A percentile compares a stretch with the other conserved stretches of the same genome.
Conservation (phyloP, 35 echinoderm and acorn worm genomes). For the Eucidaris tribuloides region DNA sequence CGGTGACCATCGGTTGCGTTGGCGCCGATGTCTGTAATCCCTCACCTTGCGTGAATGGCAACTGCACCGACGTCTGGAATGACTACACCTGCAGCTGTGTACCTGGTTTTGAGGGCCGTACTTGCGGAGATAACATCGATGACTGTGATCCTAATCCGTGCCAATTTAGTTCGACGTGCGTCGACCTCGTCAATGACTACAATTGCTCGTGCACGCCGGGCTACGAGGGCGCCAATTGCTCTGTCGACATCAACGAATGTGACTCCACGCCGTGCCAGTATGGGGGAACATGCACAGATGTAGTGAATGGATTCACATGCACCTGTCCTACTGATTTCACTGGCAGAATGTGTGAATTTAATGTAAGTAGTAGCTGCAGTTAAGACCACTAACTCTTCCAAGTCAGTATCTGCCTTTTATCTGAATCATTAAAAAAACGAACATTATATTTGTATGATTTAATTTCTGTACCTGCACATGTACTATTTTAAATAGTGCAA, state of each 20-base stretch:
- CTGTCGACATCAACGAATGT: slow-evolving; percentile 64
- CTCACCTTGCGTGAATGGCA: slow-evolving; percentile 32
- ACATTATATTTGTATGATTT: too few species aligned
- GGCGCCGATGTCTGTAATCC: slow-evolving; percentile 39
- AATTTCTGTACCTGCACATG: not conserved
- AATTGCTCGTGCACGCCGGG: slow-evolving; percentile 52
- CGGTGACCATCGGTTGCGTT: slow-evolving; percentile 13
- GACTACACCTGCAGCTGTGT: slow-evolving; percentile 41
- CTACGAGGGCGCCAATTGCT: slow-evolving; percentile 60
- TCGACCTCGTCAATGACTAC: slow-evolving; percentile 56
- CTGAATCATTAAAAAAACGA: too few species aligned
- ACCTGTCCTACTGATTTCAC: slow-evolving; percentile 56
- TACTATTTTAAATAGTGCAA: too few species aligned
- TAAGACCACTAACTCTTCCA: not conserved
- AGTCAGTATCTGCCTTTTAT: not conserved
- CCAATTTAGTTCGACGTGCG: slow-evolving; percentile 41
- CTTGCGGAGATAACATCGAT: slow-evolving; percentile 57
- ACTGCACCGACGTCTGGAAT: slow-evolving; percentile 71
- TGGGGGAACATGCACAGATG: slow-evolving; percentile 37
- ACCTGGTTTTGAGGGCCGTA: slow-evolving; percentile 38
- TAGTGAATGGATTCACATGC: slow-evolving; percentile 45
- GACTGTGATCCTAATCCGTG: slow-evolving; percentile 60
- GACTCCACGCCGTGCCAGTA: slow-evolving; percentile 49
- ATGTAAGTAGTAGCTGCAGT: slow-evolving; percentile 16
- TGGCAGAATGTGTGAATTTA: slow-evolving; percentile 71